Base-by-base conservation (phyloP, 2,113 vertebrate species). In the Archocentrus centrarchus region DNA sequence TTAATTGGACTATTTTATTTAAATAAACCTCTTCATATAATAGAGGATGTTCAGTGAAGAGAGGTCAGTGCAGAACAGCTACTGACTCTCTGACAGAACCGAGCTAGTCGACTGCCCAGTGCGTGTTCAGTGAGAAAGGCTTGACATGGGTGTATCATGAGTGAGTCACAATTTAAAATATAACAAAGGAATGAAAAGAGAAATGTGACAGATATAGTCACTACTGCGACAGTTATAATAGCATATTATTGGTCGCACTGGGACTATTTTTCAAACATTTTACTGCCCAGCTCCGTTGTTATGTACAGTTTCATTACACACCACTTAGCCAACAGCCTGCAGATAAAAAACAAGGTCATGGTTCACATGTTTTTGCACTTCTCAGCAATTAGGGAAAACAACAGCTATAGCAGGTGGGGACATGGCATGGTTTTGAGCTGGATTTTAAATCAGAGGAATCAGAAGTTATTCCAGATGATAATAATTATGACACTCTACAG, bases 301-400 rank as follows among this genome's bases (percentile, higher is more conserved):
- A 14, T 18, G 5, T 62, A 55, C 55, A 83, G 44, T 57, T 59
- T 58, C 35, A 81, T 79, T 37, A 87, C 24, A 75, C 41, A 57
- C 55, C 61, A 61, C 27, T 55, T 30, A 82, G 30, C 66, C 73
- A 87, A 57, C 58, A 30, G 59, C 50, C 53, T 37, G 57, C 17
- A 77, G 61, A 77, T 30, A 53, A 77, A 77, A 44, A 39, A 77
- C 44, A 55, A 59, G 15, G 60, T 68, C 55, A 78, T 3, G 7
- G 79, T 77, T 68, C 11, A 68, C 41, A 30, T 70, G 10, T 27
- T 77, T 73, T 41, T 79, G 18, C 32, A 47, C 66, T 30, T 57
- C 6, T 68, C 17, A 70, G 39, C 59, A 77, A 59, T 85, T 47
- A 73, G 20, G 30, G 53, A 59, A 78, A 79, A 76, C 50, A 44